phyloP scores from a whole-genome alignment of 2,888 invertebrate species.

The Pecten maximus region DNA sequence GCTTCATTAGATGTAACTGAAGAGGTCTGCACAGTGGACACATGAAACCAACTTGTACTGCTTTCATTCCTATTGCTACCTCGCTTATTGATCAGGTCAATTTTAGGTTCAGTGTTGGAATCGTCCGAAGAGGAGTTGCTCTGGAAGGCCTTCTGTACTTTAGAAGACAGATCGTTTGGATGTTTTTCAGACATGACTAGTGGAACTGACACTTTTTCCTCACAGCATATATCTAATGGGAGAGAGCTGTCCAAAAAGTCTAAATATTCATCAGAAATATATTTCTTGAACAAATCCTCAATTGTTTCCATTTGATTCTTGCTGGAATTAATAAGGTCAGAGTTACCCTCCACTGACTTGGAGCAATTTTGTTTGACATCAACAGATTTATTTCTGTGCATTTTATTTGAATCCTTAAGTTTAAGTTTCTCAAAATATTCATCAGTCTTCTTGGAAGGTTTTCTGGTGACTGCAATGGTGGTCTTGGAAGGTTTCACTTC shows the following conservation, averaged over 20 bases:
- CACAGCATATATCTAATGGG: not conserved
- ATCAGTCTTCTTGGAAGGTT: not conserved
- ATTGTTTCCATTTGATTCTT: not conserved
- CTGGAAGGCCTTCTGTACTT: not conserved
- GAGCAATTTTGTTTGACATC: not conserved
- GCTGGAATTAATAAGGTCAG: not conserved
- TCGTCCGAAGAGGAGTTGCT: not conserved
- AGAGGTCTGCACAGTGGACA: not conserved
- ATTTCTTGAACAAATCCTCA: not conserved
- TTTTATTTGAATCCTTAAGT: not conserved
- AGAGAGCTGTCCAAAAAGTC: not conserved
- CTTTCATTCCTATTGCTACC: not conserved
- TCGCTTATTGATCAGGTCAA: not conserved
- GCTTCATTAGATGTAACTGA: not conserved
- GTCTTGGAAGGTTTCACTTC: not conserved
- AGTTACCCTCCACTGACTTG: not conserved
- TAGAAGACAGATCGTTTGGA: not conserved
- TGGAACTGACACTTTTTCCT: not conserved
- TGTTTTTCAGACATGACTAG: not conserved
- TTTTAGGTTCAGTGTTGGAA: not conserved
- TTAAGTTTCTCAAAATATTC: not conserved
- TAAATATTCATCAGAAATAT: not conserved
- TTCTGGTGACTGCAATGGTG: no score
- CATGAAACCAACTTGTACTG: not conserved
- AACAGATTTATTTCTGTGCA: not conserved